Percentiles rank a stretch among this genome's conserved stretches.
These are phyloP conservation scores for Aulostomus chinensis DNA, from an alignment of 2,797 vertebrate genomes.

Conservation along the genomic window DNA sequence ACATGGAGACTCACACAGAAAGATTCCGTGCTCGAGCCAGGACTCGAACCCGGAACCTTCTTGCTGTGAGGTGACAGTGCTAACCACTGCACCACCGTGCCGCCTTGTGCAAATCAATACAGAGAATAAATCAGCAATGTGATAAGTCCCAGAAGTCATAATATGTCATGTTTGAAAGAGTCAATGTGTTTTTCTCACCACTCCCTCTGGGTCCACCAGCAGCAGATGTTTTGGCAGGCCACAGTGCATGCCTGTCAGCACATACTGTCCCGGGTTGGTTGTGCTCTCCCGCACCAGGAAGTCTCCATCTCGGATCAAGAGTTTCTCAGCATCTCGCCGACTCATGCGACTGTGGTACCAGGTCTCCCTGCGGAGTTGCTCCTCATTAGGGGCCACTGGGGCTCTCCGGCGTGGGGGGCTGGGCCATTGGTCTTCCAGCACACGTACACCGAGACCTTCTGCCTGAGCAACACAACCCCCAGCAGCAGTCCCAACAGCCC, in stretches of 20 bases:
- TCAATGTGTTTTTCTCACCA: too few relatives aligned
- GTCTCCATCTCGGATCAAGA: conserved; percentile 89
- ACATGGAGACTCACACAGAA: too few relatives aligned
- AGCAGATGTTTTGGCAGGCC: conserved; percentile 95
- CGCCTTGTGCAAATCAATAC: too few relatives aligned
- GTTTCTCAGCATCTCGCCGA: conserved; percentile 89
- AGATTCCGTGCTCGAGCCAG: too few relatives aligned
- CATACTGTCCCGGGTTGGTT: conserved; percentile 95
- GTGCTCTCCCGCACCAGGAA: conserved; percentile 95
- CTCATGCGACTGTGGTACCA: conserved; percentile 99
- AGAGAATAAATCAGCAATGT: too few relatives aligned
- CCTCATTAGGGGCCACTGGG: conserved; percentile 93
- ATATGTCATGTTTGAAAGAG: neutral
- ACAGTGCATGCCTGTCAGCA: conserved; percentile 94
- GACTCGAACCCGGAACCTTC: too few relatives aligned
- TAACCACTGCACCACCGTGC: too few relatives aligned
- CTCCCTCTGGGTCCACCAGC: conserved; percentile 95
- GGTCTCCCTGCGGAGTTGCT: conserved; percentile 88
- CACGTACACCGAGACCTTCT: conserved; percentile 46
- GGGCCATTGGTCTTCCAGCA: conserved; percentile 91
- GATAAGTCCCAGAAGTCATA: too few relatives aligned
- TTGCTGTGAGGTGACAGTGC: too few relatives aligned
- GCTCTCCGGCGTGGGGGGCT: conserved; percentile 91
- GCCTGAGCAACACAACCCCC: neutral
- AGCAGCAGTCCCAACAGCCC: conserved; percentile 47